Evolutionary conservation across 2,113 vertebrate species (phyloP).

Genomic region (Muntiacus muntjak): DNA sequence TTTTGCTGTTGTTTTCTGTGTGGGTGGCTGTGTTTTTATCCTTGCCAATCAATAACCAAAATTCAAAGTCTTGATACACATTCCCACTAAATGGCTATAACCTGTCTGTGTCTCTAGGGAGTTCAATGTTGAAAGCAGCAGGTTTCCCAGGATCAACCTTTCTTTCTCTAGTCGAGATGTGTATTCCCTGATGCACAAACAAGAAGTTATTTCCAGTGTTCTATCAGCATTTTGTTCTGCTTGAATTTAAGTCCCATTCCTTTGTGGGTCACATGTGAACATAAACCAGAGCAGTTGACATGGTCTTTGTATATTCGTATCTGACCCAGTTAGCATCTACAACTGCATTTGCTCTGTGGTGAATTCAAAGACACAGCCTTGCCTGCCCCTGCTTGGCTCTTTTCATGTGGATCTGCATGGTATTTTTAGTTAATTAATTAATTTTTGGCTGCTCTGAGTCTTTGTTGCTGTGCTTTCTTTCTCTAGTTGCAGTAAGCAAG

Average conservation of each 20-base stretch:
- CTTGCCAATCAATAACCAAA: slow-evolving; percentile 52
- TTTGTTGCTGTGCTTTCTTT: not conserved
- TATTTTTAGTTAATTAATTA: not conserved
- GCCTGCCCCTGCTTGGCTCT: not conserved
- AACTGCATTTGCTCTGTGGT: not conserved
- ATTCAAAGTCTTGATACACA: not conserved
- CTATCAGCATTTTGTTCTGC: not conserved
- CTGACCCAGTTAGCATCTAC: not conserved
- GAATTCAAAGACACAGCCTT: not conserved
- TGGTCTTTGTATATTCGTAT: not conserved
- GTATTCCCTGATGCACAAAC: not conserved
- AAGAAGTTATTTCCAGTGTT: not conserved
- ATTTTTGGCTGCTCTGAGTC: not conserved
- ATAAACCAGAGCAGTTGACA: not conserved
- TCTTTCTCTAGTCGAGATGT: not conserved
- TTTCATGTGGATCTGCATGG: not conserved
- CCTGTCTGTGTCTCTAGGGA: not conserved
- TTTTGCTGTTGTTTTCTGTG: slow-evolving; percentile 58
- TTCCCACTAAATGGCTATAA: not conserved
- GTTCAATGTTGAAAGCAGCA: not conserved
- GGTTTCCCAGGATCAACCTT: not conserved
- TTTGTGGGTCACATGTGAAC: not conserved
- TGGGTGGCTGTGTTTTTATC: slow-evolving; percentile 24
- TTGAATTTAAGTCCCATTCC: not conserved
- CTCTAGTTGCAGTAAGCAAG: not conserved